Percentiles rank a stretch among this genome's conserved stretches.
These are phyloP conservation scores for Megalops cyprinoides DNA, from an alignment of 2,797 vertebrate genomes.

Conservation along the genomic window DNA sequence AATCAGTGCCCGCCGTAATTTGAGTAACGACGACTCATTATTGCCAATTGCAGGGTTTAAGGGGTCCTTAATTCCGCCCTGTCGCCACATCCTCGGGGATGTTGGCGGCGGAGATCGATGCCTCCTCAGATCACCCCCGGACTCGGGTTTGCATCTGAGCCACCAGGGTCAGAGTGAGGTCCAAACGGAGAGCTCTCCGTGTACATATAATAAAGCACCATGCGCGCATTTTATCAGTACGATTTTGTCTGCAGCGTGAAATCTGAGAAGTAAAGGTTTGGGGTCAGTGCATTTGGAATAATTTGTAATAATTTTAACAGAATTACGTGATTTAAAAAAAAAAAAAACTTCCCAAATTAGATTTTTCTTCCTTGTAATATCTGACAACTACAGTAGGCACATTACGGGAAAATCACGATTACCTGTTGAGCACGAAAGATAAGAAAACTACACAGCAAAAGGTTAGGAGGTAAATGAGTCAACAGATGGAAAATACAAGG, in stretches of 20 bases:
- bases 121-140: constrained; percentile 50
- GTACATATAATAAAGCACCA: background rate
- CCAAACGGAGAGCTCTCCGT: constrained; percentile 55
- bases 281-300: background rate
- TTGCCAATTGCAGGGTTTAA: constrained; percentile 95
- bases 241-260: background rate
- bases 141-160: background rate
- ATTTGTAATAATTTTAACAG: background rate
- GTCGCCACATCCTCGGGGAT: constrained; percentile 76
- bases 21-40: constrained; percentile 99
- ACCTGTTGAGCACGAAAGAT: no score
- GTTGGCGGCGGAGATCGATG: constrained; percentile 73
- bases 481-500: constrained; percentile 26
- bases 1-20: constrained; percentile 98
- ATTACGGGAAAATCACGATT: no score
- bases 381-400: no score
- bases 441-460: background rate
- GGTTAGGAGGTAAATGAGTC: background rate
- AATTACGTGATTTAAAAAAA: no score
- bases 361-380: background rate
- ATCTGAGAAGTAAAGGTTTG: background rate
- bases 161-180: constrained; percentile 56
- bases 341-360: background rate
- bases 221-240: no score
- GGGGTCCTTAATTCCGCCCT: constrained; percentile 87